A percentile compares a stretch with the other conserved stretches of the same genome.
These are phyloP conservation scores for Tigriopus californicus DNA, from an alignment of 2,888 invertebrate genomes.

Conservation along the genomic window DNA sequence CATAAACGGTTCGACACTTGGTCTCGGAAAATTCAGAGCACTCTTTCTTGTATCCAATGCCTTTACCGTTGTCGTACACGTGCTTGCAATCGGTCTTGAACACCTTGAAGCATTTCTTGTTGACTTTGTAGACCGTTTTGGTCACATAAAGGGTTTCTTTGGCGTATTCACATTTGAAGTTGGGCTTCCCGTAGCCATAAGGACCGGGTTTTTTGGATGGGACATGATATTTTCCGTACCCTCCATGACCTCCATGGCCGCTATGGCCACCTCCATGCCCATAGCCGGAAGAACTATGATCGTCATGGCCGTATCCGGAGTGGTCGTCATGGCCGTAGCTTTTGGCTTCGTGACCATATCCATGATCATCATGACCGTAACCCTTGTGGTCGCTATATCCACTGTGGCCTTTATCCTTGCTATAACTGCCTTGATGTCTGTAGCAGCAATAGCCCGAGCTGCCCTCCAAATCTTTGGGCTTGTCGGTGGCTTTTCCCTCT, in stretches of 20 bases:
- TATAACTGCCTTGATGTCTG: no score
- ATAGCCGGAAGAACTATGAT: not conserved
- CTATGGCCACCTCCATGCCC: constrained; percentile 4
- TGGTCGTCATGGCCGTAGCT: not conserved
- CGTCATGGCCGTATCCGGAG: not conserved
- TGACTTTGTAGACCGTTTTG: constrained; percentile 1
- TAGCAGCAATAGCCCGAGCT: no score
- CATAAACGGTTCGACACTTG: constrained; percentile 11
- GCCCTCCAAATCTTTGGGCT: no score
- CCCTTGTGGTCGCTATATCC: not conserved
- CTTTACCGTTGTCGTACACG: constrained; percentile 13
- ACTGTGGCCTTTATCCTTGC: no score
- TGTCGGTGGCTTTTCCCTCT: no score
- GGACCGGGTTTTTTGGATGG: constrained; percentile 8
- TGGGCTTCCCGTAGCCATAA: constrained; percentile 8
- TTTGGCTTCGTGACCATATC: not conserved
- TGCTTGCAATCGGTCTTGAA: constrained; percentile 6
- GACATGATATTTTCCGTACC: not conserved
- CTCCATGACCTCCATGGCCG: constrained; percentile 1
- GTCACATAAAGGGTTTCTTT: constrained; percentile 13
- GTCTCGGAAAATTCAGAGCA: constrained; percentile 14
- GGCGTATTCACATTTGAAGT: constrained; percentile 15
- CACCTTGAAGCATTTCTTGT: constrained; percentile 13
- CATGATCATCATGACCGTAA: not conserved
- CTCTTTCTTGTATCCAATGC: constrained; percentile 14